phyloP scores from a whole-genome alignment of 2,888 invertebrate species.

The Dryadula phaetusa region DNA sequence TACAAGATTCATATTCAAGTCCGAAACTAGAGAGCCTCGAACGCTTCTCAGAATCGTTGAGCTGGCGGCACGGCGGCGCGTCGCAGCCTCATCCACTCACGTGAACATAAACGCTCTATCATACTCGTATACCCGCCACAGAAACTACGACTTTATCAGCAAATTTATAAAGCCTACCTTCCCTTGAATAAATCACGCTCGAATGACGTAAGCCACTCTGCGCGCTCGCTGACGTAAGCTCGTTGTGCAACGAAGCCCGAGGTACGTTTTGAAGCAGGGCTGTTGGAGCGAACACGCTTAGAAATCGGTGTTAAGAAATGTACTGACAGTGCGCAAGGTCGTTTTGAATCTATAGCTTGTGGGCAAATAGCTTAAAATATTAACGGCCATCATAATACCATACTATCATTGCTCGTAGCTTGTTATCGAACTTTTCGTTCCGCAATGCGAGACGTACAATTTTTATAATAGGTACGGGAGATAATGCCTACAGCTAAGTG shows the following conservation, averaged over 20 bases:
- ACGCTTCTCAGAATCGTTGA: slow-evolving; percentile 81
- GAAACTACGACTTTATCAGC: slow-evolving; percentile 61
- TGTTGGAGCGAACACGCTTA: slow-evolving; percentile 78
- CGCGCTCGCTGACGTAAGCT: slow-evolving; percentile 83
- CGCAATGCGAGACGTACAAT: slow-evolving; percentile 22
- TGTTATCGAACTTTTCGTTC: slow-evolving; percentile 25
- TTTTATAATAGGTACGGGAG: not conserved
- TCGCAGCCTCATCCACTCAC: slow-evolving; percentile 83
- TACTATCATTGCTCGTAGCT: slow-evolving; percentile 30
- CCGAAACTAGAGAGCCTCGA: slow-evolving; percentile 80
- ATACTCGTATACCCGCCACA: slow-evolving; percentile 60
- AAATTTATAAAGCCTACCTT: slow-evolving; percentile 66
- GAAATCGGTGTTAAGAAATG: slow-evolving; percentile 80
- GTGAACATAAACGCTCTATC: slow-evolving; percentile 83
- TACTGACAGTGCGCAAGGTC: slow-evolving; percentile 68
- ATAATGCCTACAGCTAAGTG: not conserved
- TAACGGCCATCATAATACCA: slow-evolving; percentile 25
- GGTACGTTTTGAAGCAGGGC: slow-evolving; percentile 79
- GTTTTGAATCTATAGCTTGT: slow-evolving; percentile 56
- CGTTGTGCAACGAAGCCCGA: slow-evolving; percentile 82
- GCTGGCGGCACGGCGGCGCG: slow-evolving; percentile 76
- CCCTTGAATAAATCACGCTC: slow-evolving; percentile 65
- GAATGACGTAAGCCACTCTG: slow-evolving; percentile 82
- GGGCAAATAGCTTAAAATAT: slow-evolving; percentile 38
- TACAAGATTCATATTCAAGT: slow-evolving; percentile 78